Evolutionary conservation across 2,888 invertebrate genomes (phyloP).

Genomic region (Steromphala cineraria): DNA sequence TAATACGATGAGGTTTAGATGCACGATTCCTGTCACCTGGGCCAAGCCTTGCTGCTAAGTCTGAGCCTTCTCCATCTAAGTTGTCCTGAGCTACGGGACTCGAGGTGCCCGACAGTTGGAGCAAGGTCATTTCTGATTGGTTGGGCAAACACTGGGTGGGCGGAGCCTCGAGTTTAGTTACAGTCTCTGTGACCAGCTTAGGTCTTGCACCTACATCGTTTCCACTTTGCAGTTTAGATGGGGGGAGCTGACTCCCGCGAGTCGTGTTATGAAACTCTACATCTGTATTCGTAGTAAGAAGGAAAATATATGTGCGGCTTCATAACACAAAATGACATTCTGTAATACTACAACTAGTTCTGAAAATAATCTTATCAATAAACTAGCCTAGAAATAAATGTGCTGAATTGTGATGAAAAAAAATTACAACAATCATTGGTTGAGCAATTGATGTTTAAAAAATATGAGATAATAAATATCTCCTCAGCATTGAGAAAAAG

Average conservation of each 20-base stretch:
- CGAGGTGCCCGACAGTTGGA: not conserved
- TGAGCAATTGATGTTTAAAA: no score
- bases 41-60: not conserved
- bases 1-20: conserved; percentile 14
- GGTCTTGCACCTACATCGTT: not conserved
- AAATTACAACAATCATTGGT: no score
- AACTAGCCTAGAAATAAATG: no score
- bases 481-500: no score
- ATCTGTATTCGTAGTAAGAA: conserved; percentile 31
- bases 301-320: no score
- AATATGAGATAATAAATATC: no score
- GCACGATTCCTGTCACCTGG: conserved; percentile 27
- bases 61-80: not conserved
- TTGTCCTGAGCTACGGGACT: not conserved
- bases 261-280: conserved; percentile 60
- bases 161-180: conserved; percentile 23
- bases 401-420: no score
- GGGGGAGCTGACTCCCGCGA: conserved; percentile 35
- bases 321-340: no score
- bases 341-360: no score
- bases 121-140: conserved; percentile 10
- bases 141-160: conserved; percentile 29
- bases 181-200: conserved; percentile 25
- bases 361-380: no score
- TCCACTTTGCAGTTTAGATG: not conserved